Percentiles rank a stretch among this genome's conserved stretches.
Conservation (phyloP, 2,113 vertebrate species). For the Emydocephalus ijimae region DNA sequence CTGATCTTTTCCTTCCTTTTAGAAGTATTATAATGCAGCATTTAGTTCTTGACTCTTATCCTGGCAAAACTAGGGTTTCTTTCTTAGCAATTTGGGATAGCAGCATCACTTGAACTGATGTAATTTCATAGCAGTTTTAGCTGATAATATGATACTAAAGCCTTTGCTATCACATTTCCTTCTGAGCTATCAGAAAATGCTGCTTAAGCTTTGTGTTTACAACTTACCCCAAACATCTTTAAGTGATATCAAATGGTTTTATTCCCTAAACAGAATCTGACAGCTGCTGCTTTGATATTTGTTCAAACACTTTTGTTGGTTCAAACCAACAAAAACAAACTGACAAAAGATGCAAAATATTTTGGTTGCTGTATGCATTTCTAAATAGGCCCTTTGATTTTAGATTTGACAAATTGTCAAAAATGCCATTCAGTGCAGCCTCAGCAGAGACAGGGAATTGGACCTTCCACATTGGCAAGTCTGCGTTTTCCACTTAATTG, state of each 20-base stretch:
- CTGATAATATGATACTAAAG: constrained; percentile 10
- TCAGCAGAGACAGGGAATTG: background rate
- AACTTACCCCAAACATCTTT: background rate
- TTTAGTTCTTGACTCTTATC: background rate
- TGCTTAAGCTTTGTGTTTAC: background rate
- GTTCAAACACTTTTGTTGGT: background rate
- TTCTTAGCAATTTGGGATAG: constrained; percentile 17
- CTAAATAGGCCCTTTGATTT: background rate
- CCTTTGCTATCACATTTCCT: background rate
- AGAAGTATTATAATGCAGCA: background rate
- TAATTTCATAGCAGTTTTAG: constrained; percentile 20
- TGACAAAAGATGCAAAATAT: background rate
- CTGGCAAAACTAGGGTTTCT: background rate
- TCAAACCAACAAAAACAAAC: background rate
- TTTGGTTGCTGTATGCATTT: background rate
- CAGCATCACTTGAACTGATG: constrained; percentile 3
- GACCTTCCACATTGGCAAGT: background rate
- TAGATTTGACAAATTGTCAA: background rate
- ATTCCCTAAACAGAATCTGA: background rate
- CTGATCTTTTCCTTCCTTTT: background rate
- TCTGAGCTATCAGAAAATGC: background rate
- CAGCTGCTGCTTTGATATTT: background rate
- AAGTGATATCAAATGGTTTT: background rate
- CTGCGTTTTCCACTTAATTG: background rate
- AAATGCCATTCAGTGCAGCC: background rate